These are phyloP conservation scores for Myrmecophaga tridactyla DNA, from an alignment of 2,113 vertebrate species.

Conservation along the genomic window DNA sequence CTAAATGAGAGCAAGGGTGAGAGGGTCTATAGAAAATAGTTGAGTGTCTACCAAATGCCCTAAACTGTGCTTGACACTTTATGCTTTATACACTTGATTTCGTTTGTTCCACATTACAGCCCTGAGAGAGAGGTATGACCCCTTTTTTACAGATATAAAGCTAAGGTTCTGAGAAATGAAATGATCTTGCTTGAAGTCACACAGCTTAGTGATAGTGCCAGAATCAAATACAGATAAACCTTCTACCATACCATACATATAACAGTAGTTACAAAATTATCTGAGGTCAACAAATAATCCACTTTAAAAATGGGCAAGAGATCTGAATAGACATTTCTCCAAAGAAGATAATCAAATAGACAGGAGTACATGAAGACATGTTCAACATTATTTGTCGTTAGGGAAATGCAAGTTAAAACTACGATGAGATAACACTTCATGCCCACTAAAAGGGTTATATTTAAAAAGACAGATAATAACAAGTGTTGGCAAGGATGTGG, in stretches of 20 bases:
- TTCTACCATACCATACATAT: background rate
- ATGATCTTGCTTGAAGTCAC: background rate
- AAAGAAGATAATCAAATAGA: background rate
- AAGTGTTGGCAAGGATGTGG: background rate
- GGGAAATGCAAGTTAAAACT: background rate
- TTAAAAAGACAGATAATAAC: background rate
- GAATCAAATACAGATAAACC: background rate
- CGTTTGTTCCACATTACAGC: background rate
- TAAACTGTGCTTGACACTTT: background rate
- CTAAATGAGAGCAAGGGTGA: background rate
- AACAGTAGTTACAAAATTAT: background rate
- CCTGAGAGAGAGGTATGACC: background rate
- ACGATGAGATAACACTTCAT: background rate
- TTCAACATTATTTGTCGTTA: background rate
- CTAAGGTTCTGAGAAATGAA: constrained; percentile 8
- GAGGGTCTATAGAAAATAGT: background rate
- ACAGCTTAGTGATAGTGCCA: background rate
- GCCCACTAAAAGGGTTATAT: background rate
- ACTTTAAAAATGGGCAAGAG: background rate
- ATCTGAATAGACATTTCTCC: background rate
- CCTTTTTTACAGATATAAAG: background rate
- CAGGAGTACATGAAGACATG: background rate
- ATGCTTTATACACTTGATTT: background rate
- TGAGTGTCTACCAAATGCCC: background rate
- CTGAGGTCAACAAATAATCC: background rate